These are phyloP conservation scores for Dissostichus mawsoni DNA, from an alignment of 2,113 vertebrate genomes.

Conservation along the genomic window DNA sequence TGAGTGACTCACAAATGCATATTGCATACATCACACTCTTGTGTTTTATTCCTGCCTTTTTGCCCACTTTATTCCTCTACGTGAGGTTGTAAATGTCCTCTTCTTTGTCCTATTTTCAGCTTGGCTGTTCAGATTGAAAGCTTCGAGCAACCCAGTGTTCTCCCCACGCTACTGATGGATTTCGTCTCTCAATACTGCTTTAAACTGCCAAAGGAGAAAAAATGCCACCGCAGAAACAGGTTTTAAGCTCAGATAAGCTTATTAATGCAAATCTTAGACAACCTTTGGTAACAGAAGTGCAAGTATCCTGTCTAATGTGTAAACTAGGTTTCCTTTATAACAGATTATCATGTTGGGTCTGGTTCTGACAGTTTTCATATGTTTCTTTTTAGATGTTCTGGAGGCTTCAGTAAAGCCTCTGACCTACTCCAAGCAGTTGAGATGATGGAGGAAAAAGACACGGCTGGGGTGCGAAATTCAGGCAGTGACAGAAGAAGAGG, in stretches of 20 bases:
- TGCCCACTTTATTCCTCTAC: conserved; percentile 10
- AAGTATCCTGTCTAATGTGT: conserved; percentile 5
- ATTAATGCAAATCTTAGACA: conserved; percentile 33
- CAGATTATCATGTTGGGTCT: conserved; percentile 34
- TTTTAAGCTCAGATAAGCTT: conserved; percentile 39
- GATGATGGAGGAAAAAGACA: conserved; percentile 66
- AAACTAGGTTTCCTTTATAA: conserved; percentile 12
- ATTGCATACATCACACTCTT: background rate
- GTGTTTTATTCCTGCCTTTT: conserved; percentile 4
- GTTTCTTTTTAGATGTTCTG: conserved; percentile 69
- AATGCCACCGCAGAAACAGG: conserved; percentile 65
- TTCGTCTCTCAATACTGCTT: conserved; percentile 71
- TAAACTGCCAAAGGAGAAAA: conserved; percentile 49
- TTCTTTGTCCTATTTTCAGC: conserved; percentile 67
- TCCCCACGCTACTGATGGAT: conserved; percentile 65
- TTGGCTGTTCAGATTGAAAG: conserved; percentile 77
- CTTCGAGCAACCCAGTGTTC: background rate
- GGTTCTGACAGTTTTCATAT: conserved; percentile 31
- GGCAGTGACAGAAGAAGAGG: conserved; percentile 63
- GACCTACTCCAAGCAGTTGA: conserved; percentile 73
- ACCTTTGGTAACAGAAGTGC: background rate
- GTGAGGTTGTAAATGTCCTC: conserved; percentile 25
- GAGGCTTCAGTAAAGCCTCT: conserved; percentile 68
- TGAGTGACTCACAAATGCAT: conserved; percentile 28
- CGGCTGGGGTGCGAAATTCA: conserved; percentile 49